These are phyloP conservation scores for Lethrus apterus DNA, from an alignment of 1,140 invertebrate species.

Conservation along the genomic window DNA sequence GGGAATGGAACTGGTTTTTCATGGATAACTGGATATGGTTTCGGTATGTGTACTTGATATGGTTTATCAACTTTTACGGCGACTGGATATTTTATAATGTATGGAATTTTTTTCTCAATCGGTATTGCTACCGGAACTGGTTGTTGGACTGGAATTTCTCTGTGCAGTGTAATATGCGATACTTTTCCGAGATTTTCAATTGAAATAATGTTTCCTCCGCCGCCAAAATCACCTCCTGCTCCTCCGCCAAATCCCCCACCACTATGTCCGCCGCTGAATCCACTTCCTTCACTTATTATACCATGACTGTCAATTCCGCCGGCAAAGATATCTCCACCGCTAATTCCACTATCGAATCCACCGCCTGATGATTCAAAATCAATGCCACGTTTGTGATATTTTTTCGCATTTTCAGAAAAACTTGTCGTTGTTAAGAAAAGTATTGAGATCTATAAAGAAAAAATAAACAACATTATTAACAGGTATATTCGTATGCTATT, in stretches of 20 bases:
- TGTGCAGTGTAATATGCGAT: conserved; percentile 14
- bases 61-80: conserved; percentile 38
- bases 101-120: conserved; percentile 27
- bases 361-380: neutral
- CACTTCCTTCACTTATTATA: neutral
- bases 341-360: neutral
- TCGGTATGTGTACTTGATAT: conserved; percentile 45
- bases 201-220: conserved; percentile 6
- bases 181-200: conserved; percentile 19
- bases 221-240: conserved; percentile 12
- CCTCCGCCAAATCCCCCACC: conserved; percentile 14
- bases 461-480: neutral
- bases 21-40: conserved; percentile 51
- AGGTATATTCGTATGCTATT: neutral
- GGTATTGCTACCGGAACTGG: conserved; percentile 28
- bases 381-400: neutral
- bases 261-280: conserved; percentile 8
- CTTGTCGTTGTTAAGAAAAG: neutral
- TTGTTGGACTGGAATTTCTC: conserved; percentile 27
- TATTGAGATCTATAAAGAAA: neutral
- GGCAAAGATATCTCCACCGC: neutral
- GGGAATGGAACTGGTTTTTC: conserved; percentile 50
- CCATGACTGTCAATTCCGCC: neutral
- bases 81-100: conserved; percentile 30
- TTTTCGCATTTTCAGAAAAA: neutral